Base-by-base conservation (phyloP, 2,888 invertebrate species). In the Calephelis perditalis region DNA sequence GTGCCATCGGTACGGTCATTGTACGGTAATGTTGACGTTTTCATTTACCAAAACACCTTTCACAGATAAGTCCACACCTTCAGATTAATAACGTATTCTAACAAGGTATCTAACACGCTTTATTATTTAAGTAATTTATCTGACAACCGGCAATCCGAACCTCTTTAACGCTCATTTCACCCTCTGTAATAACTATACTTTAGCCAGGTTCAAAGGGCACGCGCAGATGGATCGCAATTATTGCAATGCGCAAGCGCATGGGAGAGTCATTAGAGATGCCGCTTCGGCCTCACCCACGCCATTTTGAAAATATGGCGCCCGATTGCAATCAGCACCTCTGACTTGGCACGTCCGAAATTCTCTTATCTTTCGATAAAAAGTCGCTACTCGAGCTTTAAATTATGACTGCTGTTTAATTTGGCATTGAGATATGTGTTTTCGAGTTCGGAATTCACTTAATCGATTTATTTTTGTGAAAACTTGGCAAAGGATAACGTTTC, bases 161-260 rank as follows among this genome's bases (percentile, higher is more conserved):
- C 77, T 81, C 77, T 86, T 86, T 86, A 86, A 76, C 82, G 82
- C 79, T 82, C 79, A 87, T 86, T 86, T 83, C 84, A 83, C 82
- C 86, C 86, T 83, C 78, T 75, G 78, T 87, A 89, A 88, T 89
- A 88, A 88, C 87, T 84, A 85, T 84, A 82, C 79, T 80, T 77
- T 75, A 74, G 73, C 66, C 67, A 84, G 88, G 52, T 87, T 88
- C 88, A 89, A 87, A 89, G 89, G 88, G 84, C 88, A 83, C 73
- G 78, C 74, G 82, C 83, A 84, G 82, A 81, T 77, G 79, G 78
- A 75, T 81, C 80, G 85, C 86, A 86, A 88, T 89, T 87, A 89
- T 85, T 81, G 75, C 79, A 76, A 73, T 74, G 78, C 78, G 78
- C 81, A 64, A 67, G 83, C 79, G 80, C 84, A 84, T 83, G 82